Percentiles rank a stretch among this genome's conserved stretches.
Conservation (phyloP, 2,888 invertebrate species). For the Campoplex capitator region DNA sequence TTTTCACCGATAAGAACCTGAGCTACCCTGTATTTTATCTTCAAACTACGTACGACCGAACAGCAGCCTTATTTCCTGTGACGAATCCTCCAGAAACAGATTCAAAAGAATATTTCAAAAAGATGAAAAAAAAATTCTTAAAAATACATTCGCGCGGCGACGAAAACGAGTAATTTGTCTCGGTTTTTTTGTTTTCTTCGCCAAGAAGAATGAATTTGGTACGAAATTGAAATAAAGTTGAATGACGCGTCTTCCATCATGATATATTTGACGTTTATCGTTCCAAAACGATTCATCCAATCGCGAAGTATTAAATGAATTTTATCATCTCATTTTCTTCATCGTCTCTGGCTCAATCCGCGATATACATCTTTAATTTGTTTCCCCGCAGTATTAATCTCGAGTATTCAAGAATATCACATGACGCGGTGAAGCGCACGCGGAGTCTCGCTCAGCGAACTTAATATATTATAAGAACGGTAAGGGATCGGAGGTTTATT, state of each 20-base stretch:
- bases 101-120: not conserved
- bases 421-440: not conserved
- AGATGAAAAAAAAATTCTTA: not conserved
- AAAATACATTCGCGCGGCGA: not conserved
- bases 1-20: not conserved
- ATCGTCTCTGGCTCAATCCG: not conserved
- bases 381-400: constrained; percentile 2
- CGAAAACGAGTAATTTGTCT: not conserved
- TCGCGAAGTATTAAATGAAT: not conserved
- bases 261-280: not conserved
- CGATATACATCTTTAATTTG: constrained; percentile 1
- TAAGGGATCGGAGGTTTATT: constrained; percentile 41
- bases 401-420: not conserved
- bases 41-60: not conserved
- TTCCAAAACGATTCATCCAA: not conserved
- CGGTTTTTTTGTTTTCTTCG: not conserved
- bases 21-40: not conserved
- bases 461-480: constrained; percentile 38
- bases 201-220: not conserved
- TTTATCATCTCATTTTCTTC: not conserved
- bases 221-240: not conserved
- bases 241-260: not conserved
- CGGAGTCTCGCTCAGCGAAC: constrained; percentile 1
- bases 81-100: not conserved
- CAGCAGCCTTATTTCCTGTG: not conserved